Evolutionary conservation across 1,140 invertebrate genomes (phyloP).

Genomic region (Drosophila suzukii): DNA sequence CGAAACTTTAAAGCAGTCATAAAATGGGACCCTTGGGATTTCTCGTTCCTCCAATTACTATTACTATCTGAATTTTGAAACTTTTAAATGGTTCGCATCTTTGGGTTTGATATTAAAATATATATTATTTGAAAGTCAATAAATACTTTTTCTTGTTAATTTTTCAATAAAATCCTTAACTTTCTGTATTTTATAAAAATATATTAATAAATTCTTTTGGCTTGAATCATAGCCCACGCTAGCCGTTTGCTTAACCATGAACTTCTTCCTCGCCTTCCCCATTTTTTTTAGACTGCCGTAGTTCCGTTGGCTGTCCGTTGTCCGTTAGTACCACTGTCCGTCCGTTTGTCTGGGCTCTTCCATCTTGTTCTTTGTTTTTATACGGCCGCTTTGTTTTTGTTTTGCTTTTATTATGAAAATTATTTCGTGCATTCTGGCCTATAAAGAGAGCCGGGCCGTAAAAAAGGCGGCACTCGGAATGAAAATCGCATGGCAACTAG

Average conservation of each 20-base stretch:
- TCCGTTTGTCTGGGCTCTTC: conserved; percentile 19
- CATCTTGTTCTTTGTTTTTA: conserved; percentile 23
- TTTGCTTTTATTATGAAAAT: conserved; percentile 73
- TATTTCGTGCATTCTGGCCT: conserved; percentile 75
- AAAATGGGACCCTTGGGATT: neutral
- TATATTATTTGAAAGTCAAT: no score
- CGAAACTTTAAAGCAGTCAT: neutral
- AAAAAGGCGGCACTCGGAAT: conserved; percentile 53
- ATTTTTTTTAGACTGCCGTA: conserved; percentile 15
- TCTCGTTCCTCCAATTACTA: neutral
- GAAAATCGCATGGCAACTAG: conserved; percentile 63
- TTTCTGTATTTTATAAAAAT: neutral
- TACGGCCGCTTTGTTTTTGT: conserved; percentile 28
- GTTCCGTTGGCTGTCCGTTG: conserved; percentile 11
- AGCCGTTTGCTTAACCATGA: conserved; percentile 24
- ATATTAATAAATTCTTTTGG: neutral
- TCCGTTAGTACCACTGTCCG: conserved; percentile 5
- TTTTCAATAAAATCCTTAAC: neutral
- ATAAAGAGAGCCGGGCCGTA: conserved; percentile 60
- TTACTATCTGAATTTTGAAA: no score
- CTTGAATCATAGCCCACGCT: neutral
- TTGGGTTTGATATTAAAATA: no score
- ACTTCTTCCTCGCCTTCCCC: conserved; percentile 2
- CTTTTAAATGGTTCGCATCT: no score
- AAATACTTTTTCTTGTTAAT: no score